Percentiles rank a stretch among this genome's conserved stretches.
Evolutionary conservation across 2,888 invertebrate species (phyloP).

Genomic region (Enchytraeus crypticus): DNA sequence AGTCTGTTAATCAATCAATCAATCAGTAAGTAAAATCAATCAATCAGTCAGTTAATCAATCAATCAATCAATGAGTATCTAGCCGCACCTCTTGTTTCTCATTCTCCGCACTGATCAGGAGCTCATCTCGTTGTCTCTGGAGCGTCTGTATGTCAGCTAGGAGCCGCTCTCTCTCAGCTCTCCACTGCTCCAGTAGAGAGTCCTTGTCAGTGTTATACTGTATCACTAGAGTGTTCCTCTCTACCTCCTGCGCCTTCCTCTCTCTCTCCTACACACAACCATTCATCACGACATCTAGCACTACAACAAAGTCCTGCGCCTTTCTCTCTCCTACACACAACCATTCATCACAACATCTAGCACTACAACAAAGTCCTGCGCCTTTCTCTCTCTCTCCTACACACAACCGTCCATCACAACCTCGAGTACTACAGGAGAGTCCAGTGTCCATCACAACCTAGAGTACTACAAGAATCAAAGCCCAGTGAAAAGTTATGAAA

Average conservation of each 20-base stretch:
- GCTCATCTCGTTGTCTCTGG: slow-evolving; percentile 85
- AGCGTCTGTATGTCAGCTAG: slow-evolving; percentile 72
- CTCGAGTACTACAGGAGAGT: too few relatives aligned
- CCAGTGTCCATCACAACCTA: too few relatives aligned
- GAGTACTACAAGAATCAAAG: too few relatives aligned
- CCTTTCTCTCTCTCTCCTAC: slow-evolving; percentile 42
- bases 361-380: too few relatives aligned
- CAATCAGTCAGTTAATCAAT: slow-evolving; percentile 1
- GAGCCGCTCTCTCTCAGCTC: slow-evolving; percentile 69
- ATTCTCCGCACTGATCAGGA: slow-evolving; percentile 79
- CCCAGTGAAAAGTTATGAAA: too few relatives aligned
- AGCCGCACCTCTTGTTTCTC: slow-evolving; percentile 80
- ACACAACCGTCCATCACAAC: neutral
- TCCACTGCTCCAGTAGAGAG: slow-evolving; percentile 25
- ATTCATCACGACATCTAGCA: too few relatives aligned
- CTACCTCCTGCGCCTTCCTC: slow-evolving; percentile 40
- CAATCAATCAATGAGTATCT: neutral
- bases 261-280: slow-evolving; percentile 36
- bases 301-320: too few relatives aligned
- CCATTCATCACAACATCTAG: too few relatives aligned
- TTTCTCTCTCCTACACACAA: slow-evolving; percentile 36
- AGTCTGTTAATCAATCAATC: too few relatives aligned
- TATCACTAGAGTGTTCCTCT: slow-evolving; percentile 41
- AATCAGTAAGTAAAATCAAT: too few relatives aligned
- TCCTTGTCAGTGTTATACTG: slow-evolving; percentile 41